Evolutionary conservation across 2,888 invertebrate species (phyloP).

Genomic region (Chirona hameri): DNA sequence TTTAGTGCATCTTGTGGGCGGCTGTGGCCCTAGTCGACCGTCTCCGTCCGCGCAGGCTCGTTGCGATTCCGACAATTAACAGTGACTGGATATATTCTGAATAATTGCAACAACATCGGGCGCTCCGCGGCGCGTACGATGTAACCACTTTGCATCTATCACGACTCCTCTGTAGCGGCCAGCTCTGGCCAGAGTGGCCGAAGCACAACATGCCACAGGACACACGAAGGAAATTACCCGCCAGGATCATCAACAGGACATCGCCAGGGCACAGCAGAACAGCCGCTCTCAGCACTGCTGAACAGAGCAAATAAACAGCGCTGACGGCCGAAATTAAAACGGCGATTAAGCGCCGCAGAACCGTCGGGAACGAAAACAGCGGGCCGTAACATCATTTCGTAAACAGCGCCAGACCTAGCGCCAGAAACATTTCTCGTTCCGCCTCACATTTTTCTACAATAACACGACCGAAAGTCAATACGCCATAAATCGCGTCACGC

Average conservation of each 20-base stretch:
- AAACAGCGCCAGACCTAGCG: not conserved
- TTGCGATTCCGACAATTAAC: not conserved
- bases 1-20: not conserved
- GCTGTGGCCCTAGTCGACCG: not conserved
- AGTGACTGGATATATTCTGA: slow-evolving; percentile 23
- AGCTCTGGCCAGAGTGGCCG: not conserved
- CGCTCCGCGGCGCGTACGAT: not conserved
- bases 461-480: slow-evolving; percentile 8
- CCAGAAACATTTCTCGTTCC: not conserved
- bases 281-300: too few relatives aligned
- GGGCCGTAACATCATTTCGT: too few relatives aligned
- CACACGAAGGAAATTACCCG: not conserved
- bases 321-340: too few relatives aligned
- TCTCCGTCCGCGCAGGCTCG: not conserved
- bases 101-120: slow-evolving; percentile 9
- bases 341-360: not conserved
- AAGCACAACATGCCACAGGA: not conserved
- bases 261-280: too few relatives aligned
- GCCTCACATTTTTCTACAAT: not conserved
- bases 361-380: not conserved
- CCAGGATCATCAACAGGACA: not conserved
- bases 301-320: too few relatives aligned
- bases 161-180: not conserved
- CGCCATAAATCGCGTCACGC: slow-evolving; percentile 6
- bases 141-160: not conserved